These are phyloP conservation scores for Zoanthus gigantus DNA, from an alignment of 92 coral and sea anemone genomes.

Conservation along the genomic window DNA sequence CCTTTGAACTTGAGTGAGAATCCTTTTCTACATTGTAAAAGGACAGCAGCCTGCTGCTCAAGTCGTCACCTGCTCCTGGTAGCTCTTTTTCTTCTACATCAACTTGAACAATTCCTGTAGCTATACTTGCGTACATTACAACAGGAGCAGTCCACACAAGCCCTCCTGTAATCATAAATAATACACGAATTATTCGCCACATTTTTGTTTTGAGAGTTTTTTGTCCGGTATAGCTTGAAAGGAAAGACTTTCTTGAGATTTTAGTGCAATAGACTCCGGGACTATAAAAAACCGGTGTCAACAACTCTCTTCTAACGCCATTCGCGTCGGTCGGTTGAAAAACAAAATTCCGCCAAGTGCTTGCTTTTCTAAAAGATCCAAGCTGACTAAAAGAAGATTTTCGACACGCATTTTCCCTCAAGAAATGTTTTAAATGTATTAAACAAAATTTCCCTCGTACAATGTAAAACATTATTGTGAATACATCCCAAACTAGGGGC, in stretches of 20 bases:
- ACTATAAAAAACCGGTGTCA: background rate
- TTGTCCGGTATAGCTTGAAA: conserved; percentile 29
- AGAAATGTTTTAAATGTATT: background rate
- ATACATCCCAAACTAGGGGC: background rate
- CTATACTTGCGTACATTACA: conserved; percentile 60
- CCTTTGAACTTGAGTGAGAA: conserved; percentile 47
- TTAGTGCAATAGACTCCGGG: background rate
- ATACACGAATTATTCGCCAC: conserved; percentile 70
- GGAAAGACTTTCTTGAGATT: conserved; percentile 1
- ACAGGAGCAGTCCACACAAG: conserved; percentile 71
- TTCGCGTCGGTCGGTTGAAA: background rate
- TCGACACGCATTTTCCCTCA: background rate
- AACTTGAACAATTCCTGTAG: conserved; percentile 69
- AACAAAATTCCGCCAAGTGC: background rate
- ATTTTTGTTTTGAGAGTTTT: conserved; percentile 49
- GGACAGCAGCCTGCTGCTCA: conserved; percentile 52
- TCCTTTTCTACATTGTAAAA: conserved; percentile 61
- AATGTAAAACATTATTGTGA: background rate
- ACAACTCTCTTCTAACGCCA: background rate
- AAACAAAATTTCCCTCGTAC: conserved; percentile 18
- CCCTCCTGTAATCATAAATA: conserved; percentile 76
- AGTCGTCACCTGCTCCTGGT: conserved; percentile 44
- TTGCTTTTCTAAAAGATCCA: conserved; percentile 1
- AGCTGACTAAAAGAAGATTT: background rate
- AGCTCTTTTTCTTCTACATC: conserved; percentile 66